Conservation (phyloP, 2,797 vertebrate species). For the Bovichtus diacanthus region DNA sequence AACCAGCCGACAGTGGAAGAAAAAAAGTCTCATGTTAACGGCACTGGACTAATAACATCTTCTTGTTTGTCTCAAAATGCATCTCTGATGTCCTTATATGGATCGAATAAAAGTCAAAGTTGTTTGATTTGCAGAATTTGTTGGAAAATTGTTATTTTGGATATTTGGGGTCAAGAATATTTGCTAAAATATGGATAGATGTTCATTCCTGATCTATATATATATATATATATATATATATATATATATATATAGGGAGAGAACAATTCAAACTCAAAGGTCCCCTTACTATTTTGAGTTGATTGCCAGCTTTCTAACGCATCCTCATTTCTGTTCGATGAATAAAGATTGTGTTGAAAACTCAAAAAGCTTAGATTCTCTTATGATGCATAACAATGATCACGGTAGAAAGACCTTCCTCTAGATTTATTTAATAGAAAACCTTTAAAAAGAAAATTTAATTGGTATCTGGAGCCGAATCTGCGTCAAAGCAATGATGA, state of each 20-base stretch:
- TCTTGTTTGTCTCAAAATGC: conserved; percentile 79
- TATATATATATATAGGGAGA: neutral
- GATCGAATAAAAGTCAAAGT: conserved; percentile 82
- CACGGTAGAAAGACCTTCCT: neutral
- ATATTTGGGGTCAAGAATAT: neutral
- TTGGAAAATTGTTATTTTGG: conserved; percentile 57
- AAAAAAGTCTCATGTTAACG: conserved; percentile 57
- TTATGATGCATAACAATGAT: neutral
- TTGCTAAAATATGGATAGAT: neutral
- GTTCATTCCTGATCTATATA: neutral
- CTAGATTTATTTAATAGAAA: neutral
- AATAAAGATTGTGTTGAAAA: conserved; percentile 5
- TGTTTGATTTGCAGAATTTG: conserved; percentile 78
- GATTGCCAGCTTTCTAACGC: neutral
- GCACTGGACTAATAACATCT: conserved; percentile 70
- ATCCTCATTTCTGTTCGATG: neutral
- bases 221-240: too few relatives aligned
- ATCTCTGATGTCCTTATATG: conserved; percentile 80
- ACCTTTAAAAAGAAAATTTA: neutral
- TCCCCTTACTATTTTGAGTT: neutral
- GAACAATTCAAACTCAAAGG: neutral
- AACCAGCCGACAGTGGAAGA: conserved; percentile 63
- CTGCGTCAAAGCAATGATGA: neutral
- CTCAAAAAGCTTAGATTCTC: neutral
- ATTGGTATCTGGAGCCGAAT: neutral